Conservation (phyloP, 1,140 invertebrate genomes). For the Caenorhabditis inopinata region DNA sequence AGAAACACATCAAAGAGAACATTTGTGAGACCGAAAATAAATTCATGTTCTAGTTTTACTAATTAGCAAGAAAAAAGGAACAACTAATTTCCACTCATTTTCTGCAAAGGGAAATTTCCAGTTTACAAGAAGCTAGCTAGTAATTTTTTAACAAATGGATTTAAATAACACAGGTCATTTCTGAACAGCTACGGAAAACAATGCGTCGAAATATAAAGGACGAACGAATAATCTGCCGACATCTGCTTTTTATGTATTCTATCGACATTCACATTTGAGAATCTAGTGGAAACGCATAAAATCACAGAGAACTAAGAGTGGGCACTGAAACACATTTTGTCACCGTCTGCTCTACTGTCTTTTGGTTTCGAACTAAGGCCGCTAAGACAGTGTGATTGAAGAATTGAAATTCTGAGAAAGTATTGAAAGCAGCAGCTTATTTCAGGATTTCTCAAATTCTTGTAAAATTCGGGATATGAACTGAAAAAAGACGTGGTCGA, state of each 20-base stretch:
- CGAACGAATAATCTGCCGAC: neutral
- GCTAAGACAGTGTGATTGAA: neutral
- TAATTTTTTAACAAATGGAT: too few relatives aligned
- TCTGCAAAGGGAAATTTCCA: too few relatives aligned
- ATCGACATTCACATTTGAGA: neutral
- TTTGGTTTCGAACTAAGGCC: neutral
- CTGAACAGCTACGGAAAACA: too few relatives aligned
- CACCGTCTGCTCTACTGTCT: slow-evolving; percentile 14
- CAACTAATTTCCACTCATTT: too few relatives aligned
- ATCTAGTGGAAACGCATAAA: slow-evolving; percentile 10
- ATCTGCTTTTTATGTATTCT: neutral
- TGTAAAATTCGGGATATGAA: too few relatives aligned
- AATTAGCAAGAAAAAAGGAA: too few relatives aligned
- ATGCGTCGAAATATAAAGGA: too few relatives aligned
- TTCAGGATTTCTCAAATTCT: too few relatives aligned
- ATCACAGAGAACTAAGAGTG: neutral
- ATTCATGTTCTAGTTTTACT: slow-evolving; percentile 1
- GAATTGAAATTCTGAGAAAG: neutral
- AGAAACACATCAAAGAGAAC: slow-evolving; percentile 21
- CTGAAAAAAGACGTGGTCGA: too few relatives aligned
- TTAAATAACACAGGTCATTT: too few relatives aligned
- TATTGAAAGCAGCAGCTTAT: neutral
- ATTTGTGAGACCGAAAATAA: neutral
- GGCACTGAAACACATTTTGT: slow-evolving; percentile 10
- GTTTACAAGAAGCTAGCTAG: too few relatives aligned